Conservation (phyloP, 1,140 invertebrate species). For the Drosophila kikkawai region DNA sequence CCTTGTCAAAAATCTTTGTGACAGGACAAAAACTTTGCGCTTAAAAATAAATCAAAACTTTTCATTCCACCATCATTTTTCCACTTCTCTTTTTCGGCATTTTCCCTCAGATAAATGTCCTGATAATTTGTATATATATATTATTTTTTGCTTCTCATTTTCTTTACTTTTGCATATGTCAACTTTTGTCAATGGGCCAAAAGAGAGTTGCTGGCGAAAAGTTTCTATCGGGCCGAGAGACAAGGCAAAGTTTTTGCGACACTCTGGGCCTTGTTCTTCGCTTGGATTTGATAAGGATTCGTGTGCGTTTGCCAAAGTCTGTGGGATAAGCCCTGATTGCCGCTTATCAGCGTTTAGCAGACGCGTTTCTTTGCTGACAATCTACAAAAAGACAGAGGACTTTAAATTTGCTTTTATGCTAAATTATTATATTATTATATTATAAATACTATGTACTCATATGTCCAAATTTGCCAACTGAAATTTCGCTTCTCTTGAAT, state of each 20-base stretch:
- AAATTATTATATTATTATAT: neutral
- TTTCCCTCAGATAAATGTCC: conserved; percentile 35
- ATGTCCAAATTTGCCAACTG: conserved; percentile 42
- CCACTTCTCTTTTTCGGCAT: conserved; percentile 1
- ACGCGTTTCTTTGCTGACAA: conserved; percentile 1
- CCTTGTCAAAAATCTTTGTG: conserved; percentile 54
- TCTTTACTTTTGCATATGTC: conserved; percentile 47
- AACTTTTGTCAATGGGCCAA: conserved; percentile 53
- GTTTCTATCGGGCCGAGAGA: conserved; percentile 43
- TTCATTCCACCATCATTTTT: conserved; percentile 39
- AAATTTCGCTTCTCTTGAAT: conserved; percentile 1
- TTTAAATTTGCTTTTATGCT: neutral
- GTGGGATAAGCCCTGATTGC: conserved; percentile 36
- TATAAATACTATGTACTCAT: neutral
- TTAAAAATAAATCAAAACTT: conserved; percentile 59
- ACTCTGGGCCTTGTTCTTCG: conserved; percentile 36
- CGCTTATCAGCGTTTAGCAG: conserved; percentile 31
- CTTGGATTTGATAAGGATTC: conserved; percentile 41
- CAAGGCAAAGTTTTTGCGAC: conserved; percentile 39
- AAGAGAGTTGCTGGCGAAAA: conserved; percentile 36
- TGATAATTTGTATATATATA: conserved; percentile 49
- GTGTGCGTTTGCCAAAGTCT: conserved; percentile 19
- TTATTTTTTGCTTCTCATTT: conserved; percentile 20
- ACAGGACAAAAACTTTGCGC: conserved; percentile 50
- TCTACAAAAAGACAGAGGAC: neutral